Percentiles rank a stretch among this genome's conserved stretches.
phyloP scores from a whole-genome alignment of 64 coral and sea anemone species.

The Pachyseris speciosa region DNA sequence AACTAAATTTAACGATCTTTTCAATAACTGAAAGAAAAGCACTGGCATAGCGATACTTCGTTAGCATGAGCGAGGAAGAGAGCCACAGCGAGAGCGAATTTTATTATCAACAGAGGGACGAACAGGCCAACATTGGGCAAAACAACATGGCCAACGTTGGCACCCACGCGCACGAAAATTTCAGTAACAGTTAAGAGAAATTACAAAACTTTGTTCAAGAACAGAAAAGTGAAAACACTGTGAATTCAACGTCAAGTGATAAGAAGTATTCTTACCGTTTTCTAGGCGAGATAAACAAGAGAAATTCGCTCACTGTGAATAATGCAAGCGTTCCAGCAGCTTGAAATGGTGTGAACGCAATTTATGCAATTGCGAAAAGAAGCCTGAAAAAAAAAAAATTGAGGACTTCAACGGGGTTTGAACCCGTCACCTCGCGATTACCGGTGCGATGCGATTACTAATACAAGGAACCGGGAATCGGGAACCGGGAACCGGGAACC shows the following conservation, averaged over 20 bases:
- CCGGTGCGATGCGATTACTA: no score
- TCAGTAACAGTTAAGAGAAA: constrained; percentile 14
- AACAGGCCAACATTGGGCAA: constrained; percentile 14
- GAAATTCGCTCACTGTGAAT: no score
- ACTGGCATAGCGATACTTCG: background rate
- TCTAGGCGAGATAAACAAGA: constrained; percentile 30
- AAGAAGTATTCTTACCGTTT: constrained; percentile 33
- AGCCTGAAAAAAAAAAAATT: no score
- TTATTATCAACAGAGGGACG: background rate
- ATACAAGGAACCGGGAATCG: no score
- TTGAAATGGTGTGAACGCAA: no score
- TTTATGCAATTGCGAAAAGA: no score
- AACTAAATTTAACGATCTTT: background rate
- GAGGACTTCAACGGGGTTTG: no score
- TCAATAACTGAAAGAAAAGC: no score
- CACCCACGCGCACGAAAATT: background rate
- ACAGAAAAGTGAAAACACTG: no score
- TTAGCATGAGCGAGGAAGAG: background rate
- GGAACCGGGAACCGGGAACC: no score
- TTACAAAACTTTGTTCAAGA: constrained; percentile 30
- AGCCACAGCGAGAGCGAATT: constrained; percentile 1
- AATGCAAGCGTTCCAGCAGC: no score
- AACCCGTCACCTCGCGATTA: no score
- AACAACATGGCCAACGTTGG: background rate
- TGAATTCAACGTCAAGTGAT: constrained; percentile 1